These are phyloP conservation scores for Mimas tiliae DNA, from an alignment of 2,888 invertebrate genomes.

Conservation along the genomic window DNA sequence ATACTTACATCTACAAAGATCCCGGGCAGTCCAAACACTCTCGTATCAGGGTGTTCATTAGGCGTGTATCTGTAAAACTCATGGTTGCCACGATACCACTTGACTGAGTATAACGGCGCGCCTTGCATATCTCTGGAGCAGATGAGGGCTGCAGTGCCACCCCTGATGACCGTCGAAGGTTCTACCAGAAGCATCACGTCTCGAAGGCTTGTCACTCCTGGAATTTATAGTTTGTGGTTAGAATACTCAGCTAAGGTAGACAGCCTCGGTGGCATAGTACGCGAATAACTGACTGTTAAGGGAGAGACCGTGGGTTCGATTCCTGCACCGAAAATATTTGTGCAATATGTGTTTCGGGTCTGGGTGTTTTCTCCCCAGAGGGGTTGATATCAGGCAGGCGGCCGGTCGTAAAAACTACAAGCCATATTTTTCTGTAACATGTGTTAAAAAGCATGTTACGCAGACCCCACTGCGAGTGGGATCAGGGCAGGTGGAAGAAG, in stretches of 20 bases:
- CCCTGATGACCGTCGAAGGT: slow-evolving; percentile 88
- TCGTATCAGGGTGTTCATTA: slow-evolving; percentile 88
- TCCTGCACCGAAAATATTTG: too few species aligned
- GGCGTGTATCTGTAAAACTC: slow-evolving; percentile 95
- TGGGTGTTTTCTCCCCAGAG: too few species aligned
- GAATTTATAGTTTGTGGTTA: slow-evolving; percentile 32
- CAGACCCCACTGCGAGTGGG: too few species aligned
- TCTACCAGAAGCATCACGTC: slow-evolving; percentile 89
- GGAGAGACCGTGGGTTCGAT: too few species aligned
- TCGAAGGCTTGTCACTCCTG: slow-evolving; percentile 87
- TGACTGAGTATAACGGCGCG: slow-evolving; percentile 91
- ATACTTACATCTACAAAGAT: slow-evolving; percentile 93
- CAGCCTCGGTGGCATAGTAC: too few species aligned
- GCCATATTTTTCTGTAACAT: too few species aligned
- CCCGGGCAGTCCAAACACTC: slow-evolving; percentile 89
- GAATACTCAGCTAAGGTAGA: background rate
- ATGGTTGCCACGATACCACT: slow-evolving; percentile 93
- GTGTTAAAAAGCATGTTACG: too few species aligned
- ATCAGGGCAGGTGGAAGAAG: too few species aligned
- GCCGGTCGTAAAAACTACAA: too few species aligned
- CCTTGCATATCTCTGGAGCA: slow-evolving; percentile 92
- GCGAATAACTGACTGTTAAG: too few species aligned
- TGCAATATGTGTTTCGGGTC: too few species aligned
- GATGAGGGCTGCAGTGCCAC: slow-evolving; percentile 87
- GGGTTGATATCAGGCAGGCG: too few species aligned